phyloP scores from a whole-genome alignment of 64 coral and sea anemone species.

The Hydrozoanthus tunicans region DNA sequence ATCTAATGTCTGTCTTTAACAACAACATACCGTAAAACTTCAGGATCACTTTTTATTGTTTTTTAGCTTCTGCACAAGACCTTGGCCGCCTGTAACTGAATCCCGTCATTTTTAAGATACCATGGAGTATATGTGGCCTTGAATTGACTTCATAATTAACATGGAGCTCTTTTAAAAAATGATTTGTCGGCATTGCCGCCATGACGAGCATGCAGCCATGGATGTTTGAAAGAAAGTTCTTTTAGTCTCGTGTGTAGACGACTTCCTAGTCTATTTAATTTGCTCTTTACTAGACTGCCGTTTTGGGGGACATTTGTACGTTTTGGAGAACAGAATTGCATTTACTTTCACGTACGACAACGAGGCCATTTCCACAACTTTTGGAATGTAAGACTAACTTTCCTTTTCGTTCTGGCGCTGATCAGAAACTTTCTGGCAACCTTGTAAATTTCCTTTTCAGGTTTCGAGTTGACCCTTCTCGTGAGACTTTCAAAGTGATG shows the following conservation, averaged over 20 bases:
- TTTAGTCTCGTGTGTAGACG: background rate
- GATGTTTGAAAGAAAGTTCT: background rate
- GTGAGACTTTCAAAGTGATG: background rate
- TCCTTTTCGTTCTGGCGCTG: conserved; percentile 3
- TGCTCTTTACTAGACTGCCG: background rate
- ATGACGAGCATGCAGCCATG: no score
- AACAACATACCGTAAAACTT: background rate
- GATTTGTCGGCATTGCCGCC: no score
- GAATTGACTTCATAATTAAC: no score
- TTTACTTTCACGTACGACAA: conserved; percentile 1
- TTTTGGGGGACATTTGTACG: background rate
- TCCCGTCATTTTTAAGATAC: background rate
- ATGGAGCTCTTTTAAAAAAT: no score
- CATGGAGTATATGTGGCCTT: no score
- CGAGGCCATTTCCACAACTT: conserved; percentile 4
- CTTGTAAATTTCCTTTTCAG: background rate
- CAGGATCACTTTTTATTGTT: background rate
- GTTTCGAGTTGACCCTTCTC: background rate
- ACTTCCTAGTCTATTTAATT: background rate
- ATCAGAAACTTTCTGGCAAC: conserved; percentile 4
- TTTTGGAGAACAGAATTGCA: conserved; percentile 3
- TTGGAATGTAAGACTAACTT: background rate
- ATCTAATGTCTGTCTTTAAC: background rate
- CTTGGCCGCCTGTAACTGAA: background rate
- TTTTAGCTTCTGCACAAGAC: background rate